These are phyloP conservation scores for Rhagoletis zephyria DNA, from an alignment of 1,140 invertebrate genomes.

Conservation along the genomic window DNA sequence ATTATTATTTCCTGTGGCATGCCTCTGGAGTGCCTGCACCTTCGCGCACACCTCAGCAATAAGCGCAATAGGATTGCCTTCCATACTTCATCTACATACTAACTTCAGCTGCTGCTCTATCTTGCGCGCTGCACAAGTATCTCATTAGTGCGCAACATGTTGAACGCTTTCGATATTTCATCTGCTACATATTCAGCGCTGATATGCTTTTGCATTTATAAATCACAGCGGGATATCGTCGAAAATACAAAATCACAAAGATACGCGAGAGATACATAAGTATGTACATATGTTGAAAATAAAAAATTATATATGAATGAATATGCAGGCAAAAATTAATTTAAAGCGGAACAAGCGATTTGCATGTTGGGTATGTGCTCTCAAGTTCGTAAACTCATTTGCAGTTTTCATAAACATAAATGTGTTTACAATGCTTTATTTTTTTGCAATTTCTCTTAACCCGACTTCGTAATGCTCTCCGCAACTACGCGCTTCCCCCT, in stretches of 20 bases:
- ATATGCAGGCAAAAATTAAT: neutral
- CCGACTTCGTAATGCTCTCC: neutral
- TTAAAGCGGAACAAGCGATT: constrained; percentile 15
- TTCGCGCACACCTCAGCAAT: neutral
- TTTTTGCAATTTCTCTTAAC: neutral
- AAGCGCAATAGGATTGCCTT: neutral
- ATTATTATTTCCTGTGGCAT: neutral
- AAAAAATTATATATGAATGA: neutral
- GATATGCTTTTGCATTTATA: constrained; percentile 2
- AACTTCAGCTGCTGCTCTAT: neutral
- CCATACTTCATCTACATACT: neutral
- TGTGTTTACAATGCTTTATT: constrained; percentile 13
- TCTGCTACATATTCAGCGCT: neutral
- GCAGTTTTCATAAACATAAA: constrained; percentile 46
- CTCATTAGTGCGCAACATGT: constrained; percentile 24
- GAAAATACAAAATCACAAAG: constrained; percentile 11
- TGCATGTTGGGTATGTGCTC: neutral
- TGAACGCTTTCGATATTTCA: constrained; percentile 40
- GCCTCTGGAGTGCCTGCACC: neutral
- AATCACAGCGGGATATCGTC: constrained; percentile 7
- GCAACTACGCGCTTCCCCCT: neutral
- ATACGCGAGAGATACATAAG: neutral
- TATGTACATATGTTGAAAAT: neutral
- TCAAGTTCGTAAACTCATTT: constrained; percentile 43
- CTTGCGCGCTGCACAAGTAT: neutral